phyloP scores from a whole-genome alignment of 1,140 invertebrate species.

The Lepidurus arcticus region DNA sequence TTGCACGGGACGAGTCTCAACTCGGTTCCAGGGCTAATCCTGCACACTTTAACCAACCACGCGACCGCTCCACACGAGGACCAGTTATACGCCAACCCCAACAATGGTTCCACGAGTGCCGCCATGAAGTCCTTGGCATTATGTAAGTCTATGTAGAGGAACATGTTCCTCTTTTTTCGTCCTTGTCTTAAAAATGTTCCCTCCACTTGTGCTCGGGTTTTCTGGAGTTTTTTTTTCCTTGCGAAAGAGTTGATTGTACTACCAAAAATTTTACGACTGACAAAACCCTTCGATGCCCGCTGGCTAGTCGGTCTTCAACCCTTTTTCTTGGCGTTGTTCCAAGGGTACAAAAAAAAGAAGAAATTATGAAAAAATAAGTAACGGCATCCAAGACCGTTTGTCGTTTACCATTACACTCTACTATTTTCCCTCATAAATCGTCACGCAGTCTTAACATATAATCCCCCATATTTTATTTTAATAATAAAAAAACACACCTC shows the following conservation, averaged over 20 bases:
- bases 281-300: neutral
- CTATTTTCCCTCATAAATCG: slow-evolving; percentile 17
- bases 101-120: neutral
- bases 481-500: neutral
- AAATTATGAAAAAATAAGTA: neutral
- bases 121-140: neutral
- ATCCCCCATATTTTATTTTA: neutral
- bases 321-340: neutral
- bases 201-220: neutral
- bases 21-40: slow-evolving; percentile 1
- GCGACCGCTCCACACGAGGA: neutral
- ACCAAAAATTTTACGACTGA: too few species aligned
- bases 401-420: slow-evolving; percentile 2
- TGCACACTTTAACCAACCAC: neutral
- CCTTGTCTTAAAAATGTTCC: neutral
- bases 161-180: neutral
- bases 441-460: slow-evolving; percentile 8
- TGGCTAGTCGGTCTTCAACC: neutral
- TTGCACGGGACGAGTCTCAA: neutral
- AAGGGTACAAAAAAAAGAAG: neutral
- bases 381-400: neutral
- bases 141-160: neutral
- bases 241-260: too few species aligned
- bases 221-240: too few species aligned
- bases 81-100: slow-evolving; percentile 3